A percentile compares a stretch with the other conserved stretches of the same genome.
phyloP scores from a whole-genome alignment of 2,888 invertebrate genomes.

The Plebejus melissa region DNA sequence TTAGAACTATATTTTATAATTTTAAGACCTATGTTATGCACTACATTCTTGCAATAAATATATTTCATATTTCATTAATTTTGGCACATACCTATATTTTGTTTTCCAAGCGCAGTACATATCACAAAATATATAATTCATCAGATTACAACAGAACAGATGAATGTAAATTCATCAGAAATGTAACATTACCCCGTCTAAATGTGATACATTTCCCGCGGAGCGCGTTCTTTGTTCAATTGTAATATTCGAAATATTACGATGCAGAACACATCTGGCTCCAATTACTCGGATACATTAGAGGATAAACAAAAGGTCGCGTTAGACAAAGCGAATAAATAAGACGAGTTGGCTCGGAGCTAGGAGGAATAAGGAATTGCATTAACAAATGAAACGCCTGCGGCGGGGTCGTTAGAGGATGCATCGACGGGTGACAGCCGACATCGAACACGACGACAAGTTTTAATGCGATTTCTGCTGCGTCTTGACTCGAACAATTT shows the following conservation, averaged over 20 bases:
- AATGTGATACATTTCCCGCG: background rate
- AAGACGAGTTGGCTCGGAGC: conserved; percentile 29
- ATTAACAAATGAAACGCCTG: conserved; percentile 45
- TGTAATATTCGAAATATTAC: conserved; percentile 6
- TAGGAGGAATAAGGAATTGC: conserved; percentile 37
- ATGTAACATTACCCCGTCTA: conserved; percentile 5
- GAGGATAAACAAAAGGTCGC: conserved; percentile 16
- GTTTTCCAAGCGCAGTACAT: background rate
- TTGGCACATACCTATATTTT: background rate
- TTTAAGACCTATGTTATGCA: too few species aligned
- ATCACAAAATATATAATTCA: background rate
- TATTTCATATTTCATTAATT: too few species aligned
- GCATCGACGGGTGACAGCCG: conserved; percentile 27
- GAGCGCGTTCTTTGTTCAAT: conserved; percentile 14
- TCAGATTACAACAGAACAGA: background rate
- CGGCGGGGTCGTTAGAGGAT: conserved; percentile 34
- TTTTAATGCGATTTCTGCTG: conserved; percentile 20
- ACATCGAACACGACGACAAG: background rate
- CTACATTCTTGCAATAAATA: too few species aligned
- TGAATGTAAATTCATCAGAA: conserved; percentile 8
- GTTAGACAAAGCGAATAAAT: conserved; percentile 32
- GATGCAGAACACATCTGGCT: conserved; percentile 2
- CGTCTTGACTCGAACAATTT: background rate
- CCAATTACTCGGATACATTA: background rate
- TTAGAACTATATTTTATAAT: too few species aligned